Base-by-base conservation (phyloP, 2,113 vertebrate genomes). In the Antechinus stuartii region DNA sequence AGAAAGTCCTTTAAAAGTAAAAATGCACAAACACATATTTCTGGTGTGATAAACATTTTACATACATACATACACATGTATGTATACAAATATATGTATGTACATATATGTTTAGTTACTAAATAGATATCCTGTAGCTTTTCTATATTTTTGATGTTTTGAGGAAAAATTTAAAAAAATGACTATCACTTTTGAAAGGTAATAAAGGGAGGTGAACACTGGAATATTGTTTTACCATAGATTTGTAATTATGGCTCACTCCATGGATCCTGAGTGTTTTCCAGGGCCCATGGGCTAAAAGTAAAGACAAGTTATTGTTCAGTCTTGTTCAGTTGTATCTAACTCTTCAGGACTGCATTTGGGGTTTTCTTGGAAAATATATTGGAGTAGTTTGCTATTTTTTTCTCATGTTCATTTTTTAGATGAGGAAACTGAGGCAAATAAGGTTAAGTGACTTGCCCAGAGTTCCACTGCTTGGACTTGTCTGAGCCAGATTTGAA, bases 1-100 rank as follows among this genome's bases (percentile, higher is more conserved):
- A 61, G 53, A 93, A 57, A 24, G 90, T 19, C 54, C 94, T 94
- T 91, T 54, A 49, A 57, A 96, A 90, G 52, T 50, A 9, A 24
- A 61, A 0, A 26, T 0, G 0, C 61, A 53, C 61, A 35, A 16
- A 61, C 5, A 25, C 24, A 24, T 53, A 92, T 90, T 56, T 96
- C 56, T 93, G 50, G 50, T 52, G 50, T 52, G 50, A 11, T 50
- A 50, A 50, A 50, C 50, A 50, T 52, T 52, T 52, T 9, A 49
- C 23, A 25, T 76, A 35, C 2, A 76, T 52, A 42, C 25, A 8
- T 10, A 92, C 22, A 61, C 22, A 68, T 19, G 4, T 25, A 0
- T n/a, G 5, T 90, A 8, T 56, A 8, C 50, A 16, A n/a, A 89
- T 91, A 56, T 42, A 54, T 92, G 53, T 90, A 90, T 53, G 2